These are phyloP conservation scores for Bufo bufo DNA, from an alignment of 2,113 vertebrate genomes.

Conservation along the genomic window DNA sequence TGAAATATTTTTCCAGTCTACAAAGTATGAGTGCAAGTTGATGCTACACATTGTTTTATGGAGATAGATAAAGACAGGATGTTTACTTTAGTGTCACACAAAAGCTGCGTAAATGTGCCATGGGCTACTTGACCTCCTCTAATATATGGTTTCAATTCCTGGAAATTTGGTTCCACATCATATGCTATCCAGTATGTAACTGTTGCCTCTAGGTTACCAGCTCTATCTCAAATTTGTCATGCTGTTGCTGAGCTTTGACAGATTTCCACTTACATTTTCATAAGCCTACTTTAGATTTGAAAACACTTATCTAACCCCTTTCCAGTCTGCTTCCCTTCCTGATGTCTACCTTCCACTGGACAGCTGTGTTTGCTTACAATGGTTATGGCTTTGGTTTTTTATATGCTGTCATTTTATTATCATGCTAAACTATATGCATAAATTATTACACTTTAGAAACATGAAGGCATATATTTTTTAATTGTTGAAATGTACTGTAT, in stretches of 20 bases:
- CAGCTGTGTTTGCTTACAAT: conserved; percentile 37
- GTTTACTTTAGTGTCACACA: conserved; percentile 26
- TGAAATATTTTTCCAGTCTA: neutral
- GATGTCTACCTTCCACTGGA: conserved; percentile 9
- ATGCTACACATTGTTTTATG: neutral
- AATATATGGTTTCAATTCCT: conserved; percentile 39
- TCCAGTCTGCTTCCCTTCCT: conserved; percentile 33
- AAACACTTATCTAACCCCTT: conserved; percentile 39
- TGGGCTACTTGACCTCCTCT: conserved; percentile 18
- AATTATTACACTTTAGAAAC: neutral
- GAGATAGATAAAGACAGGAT: conserved; percentile 27
- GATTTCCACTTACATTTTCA: conserved; percentile 44
- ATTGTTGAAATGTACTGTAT: neutral
- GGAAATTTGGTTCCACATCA: conserved; percentile 43
- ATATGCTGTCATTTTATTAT: neutral
- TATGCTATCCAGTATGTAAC: conserved; percentile 28
- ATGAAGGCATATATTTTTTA: neutral
- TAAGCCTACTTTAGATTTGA: conserved; percentile 30
- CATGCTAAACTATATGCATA: neutral
- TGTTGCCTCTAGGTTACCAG: conserved; percentile 25
- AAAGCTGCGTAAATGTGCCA: conserved; percentile 20
- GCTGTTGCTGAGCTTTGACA: conserved; percentile 31
- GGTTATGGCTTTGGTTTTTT: neutral
- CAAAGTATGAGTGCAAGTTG: conserved; percentile 7
- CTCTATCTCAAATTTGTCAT: conserved; percentile 40